Base-by-base conservation (phyloP, 2,113 vertebrate species). In the Terrapene triunguis region DNA sequence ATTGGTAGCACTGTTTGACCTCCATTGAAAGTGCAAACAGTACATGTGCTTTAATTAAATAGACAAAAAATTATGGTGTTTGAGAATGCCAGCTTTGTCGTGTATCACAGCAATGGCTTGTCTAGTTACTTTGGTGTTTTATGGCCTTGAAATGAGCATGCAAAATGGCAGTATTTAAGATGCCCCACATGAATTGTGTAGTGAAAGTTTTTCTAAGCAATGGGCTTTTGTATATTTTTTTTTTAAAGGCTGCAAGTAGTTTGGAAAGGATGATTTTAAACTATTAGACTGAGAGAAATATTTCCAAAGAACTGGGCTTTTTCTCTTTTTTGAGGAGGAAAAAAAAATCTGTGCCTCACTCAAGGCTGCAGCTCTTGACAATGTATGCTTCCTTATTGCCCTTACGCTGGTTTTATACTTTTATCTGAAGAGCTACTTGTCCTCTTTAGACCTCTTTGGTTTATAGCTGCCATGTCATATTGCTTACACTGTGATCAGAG, bases 11-110 rank as follows among this genome's bases (percentile, higher is more conserved):
- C 79, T 88, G 87, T 72, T 44, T 79, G 89, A 90, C 91, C 92
- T 89, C 94, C 88, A 82, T 50, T 80, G n/a, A 88, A 83, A 51
- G 42, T 89, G 84, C 57, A 84, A 95, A 81, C 54, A 79, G 38
- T 80, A 12, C 29, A 83, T 55, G 85, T 87, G 29, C 90, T 97
- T 89, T 94, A 96, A 97, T 94, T 87, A 96, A 96, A 93, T 55
- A 50, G 85, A 79, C 27, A 53, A 29, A 35, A 87, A 96, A 93
- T 90, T 44, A 87, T 1, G 1, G 24, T 91, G 85, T 84, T 95
- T 92, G 82, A 48, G 89, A 91, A 93, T 69, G 85, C 74, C 90
- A 93, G 88, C 74, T 93, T 90, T 95, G 84, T 85, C 92, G 79
- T 3, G 74, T 92, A 69, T 81, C 89, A 92, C 2, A 0, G 79